A percentile compares a stretch with the other conserved stretches of the same genome.
phyloP scores from a whole-genome alignment of 1,140 invertebrate genomes.

The Asobara japonica region DNA sequence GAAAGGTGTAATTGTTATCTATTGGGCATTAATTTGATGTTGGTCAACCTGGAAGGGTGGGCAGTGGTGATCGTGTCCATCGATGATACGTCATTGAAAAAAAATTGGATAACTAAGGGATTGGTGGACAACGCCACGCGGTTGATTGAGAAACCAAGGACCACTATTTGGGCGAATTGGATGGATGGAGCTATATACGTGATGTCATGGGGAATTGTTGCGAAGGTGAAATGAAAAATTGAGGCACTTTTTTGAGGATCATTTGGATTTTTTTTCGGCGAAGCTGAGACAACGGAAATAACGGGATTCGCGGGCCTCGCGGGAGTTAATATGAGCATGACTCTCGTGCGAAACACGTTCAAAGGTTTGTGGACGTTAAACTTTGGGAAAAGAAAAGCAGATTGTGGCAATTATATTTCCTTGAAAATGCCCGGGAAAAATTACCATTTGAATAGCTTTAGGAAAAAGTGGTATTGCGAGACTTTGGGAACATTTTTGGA shows the following conservation, averaged over 20 bases:
- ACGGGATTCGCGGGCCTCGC: not conserved
- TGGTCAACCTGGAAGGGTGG: not conserved
- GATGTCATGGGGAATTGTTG: slow-evolving; percentile 39
- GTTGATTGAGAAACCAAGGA: not conserved
- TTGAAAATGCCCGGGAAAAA: too few species aligned
- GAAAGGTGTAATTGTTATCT: not conserved
- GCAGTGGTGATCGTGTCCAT: slow-evolving; percentile 28
- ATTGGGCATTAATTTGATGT: not conserved
- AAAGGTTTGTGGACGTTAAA: slow-evolving; percentile 52
- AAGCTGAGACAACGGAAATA: not conserved
- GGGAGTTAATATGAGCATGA: slow-evolving; percentile 66
- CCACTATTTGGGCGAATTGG: slow-evolving; percentile 2
- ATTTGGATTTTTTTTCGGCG: not conserved
- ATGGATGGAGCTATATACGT: not conserved
- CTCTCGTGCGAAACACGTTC: slow-evolving; percentile 61
- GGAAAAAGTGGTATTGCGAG: too few species aligned
- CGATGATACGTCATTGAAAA: slow-evolving; percentile 23
- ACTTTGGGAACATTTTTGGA: too few species aligned
- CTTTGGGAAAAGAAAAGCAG: too few species aligned
- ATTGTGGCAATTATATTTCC: too few species aligned
- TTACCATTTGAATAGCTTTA: too few species aligned
- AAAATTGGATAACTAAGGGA: slow-evolving; percentile 10
- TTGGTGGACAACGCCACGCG: slow-evolving; percentile 20
- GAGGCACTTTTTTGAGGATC: not conserved
- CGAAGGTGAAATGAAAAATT: not conserved